These are phyloP conservation scores for Prosopocoilus inquinatus DNA, from an alignment of 2,888 invertebrate species.

Conservation along the genomic window DNA sequence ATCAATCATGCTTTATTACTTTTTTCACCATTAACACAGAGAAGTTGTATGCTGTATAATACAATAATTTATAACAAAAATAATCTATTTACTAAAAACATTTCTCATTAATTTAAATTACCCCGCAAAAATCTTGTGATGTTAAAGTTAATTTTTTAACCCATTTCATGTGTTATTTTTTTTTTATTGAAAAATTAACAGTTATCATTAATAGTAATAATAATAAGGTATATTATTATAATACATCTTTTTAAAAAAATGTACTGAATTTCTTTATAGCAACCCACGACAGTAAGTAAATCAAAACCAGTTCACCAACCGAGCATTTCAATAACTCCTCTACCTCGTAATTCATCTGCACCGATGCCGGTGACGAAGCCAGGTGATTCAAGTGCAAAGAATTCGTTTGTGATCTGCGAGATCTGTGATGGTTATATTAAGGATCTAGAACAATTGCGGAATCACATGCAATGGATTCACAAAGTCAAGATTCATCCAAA, in stretches of 20 bases:
- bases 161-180: too few relatives aligned
- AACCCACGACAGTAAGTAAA: constrained; percentile 25
- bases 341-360: constrained; percentile 67
- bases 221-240: too few relatives aligned
- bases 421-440: constrained; percentile 97
- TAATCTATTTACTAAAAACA: too few relatives aligned
- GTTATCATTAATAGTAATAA: too few relatives aligned
- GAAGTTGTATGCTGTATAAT: neutral
- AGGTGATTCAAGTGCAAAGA: constrained; percentile 64
- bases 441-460: constrained; percentile 88
- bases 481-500: constrained; percentile 95
- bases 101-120: too few relatives aligned
- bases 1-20: neutral
- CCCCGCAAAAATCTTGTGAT: too few relatives aligned
- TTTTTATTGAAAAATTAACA: too few relatives aligned
- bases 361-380: constrained; percentile 48
- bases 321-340: constrained; percentile 86
- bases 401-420: constrained; percentile 90
- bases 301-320: constrained; percentile 65
- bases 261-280: constrained; percentile 1
- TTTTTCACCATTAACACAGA: too few relatives aligned
- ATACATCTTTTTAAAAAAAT: neutral
- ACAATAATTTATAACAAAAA: too few relatives aligned
- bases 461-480: constrained; percentile 98
- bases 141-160: too few relatives aligned